Conservation (phyloP, 2,113 vertebrate species). For the Callorhinus ursinus region DNA sequence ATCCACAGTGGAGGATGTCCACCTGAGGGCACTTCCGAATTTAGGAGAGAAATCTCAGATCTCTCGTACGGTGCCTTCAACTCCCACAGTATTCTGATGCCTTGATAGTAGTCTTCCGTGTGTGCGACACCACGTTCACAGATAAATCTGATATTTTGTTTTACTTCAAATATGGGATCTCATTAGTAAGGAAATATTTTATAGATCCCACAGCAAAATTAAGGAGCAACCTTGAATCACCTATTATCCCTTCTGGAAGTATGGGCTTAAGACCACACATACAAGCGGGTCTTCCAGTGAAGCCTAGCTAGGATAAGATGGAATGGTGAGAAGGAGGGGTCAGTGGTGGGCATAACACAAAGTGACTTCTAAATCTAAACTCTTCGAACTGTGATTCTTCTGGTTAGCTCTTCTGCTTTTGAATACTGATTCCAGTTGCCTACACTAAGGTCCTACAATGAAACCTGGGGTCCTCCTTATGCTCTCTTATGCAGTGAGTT, state of each 20-base stretch:
- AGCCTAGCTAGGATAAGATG: background rate
- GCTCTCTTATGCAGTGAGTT: background rate
- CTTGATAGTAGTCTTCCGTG: background rate
- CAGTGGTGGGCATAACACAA: background rate
- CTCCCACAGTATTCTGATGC: background rate
- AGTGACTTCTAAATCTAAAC: background rate
- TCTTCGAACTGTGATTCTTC: background rate
- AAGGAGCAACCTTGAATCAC: background rate
- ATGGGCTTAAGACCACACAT: too few relatives aligned
- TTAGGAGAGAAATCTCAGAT: background rate
- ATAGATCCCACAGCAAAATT: background rate
- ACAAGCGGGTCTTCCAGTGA: background rate
- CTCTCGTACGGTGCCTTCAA: background rate
- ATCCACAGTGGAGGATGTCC: background rate
- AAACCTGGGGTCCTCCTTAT: background rate
- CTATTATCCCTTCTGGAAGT: background rate
- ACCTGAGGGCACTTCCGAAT: background rate
- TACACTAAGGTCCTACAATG: accelerated
- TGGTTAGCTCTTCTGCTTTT: background rate
- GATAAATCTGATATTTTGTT: background rate
- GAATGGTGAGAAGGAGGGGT: background rate
- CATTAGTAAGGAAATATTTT: background rate
- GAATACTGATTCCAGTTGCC: background rate
- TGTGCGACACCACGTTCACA: background rate
- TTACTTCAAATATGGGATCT: background rate